Evolutionary conservation across 1,140 invertebrate species (phyloP).

Genomic region (Atta texana): DNA sequence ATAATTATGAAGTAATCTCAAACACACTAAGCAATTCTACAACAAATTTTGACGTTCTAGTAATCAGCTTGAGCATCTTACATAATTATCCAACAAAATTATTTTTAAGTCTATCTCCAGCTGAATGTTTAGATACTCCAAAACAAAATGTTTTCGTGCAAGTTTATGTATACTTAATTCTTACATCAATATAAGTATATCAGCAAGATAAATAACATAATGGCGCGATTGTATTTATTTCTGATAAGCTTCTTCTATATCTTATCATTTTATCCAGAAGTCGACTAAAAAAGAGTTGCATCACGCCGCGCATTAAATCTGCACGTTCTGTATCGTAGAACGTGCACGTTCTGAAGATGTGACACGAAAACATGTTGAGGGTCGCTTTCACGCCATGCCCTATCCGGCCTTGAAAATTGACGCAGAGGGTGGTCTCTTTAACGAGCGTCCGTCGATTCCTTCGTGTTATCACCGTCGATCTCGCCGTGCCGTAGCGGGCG

Average conservation of each 20-base stretch:
- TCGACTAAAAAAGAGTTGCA: background rate
- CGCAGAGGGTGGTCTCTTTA: slow-evolving; percentile 55
- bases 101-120: background rate
- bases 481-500: slow-evolving; percentile 29
- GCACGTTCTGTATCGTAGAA: background rate
- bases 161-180: background rate
- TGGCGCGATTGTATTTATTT: background rate
- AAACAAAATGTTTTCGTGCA: background rate
- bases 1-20: background rate
- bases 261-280: background rate
- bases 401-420: slow-evolving; percentile 52
- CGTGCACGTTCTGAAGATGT: slow-evolving; percentile 27
- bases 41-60: too few species aligned
- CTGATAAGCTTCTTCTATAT: background rate
- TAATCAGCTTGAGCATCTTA: too few species aligned
- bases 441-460: slow-evolving; percentile 51
- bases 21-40: background rate
- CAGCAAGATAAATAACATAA: background rate
- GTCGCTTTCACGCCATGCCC: slow-evolving; percentile 21
- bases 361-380: slow-evolving; percentile 37
- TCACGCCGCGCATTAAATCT: background rate
- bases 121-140: background rate
- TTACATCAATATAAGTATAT: background rate
- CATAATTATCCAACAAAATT: background rate
- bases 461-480: slow-evolving; percentile 57